Conservation (phyloP, 2,888 invertebrate species). For the Ganaspis brasiliensis region DNA sequence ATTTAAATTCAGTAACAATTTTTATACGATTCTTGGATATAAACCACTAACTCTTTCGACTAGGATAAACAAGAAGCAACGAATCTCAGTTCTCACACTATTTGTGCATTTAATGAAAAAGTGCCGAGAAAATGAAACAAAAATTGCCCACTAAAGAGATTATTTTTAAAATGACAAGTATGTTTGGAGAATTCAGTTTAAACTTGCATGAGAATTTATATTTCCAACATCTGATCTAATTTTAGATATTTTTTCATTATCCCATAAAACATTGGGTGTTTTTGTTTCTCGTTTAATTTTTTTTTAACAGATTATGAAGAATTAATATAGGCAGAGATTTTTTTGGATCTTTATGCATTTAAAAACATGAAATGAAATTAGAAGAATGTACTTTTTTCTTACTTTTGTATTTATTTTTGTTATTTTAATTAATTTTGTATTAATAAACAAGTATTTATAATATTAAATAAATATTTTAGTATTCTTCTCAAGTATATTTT, state of each 20-base stretch:
- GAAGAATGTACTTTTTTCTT: too few species aligned
- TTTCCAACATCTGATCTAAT: background rate
- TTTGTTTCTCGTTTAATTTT: too few species aligned
- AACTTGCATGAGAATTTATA: background rate
- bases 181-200: background rate
- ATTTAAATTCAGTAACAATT: conserved; percentile 16
- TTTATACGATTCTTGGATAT: conserved; percentile 7
- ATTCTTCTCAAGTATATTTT: too few species aligned
- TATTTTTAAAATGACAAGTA: background rate
- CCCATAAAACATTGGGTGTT: background rate
- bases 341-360: too few species aligned
- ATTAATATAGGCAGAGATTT: too few species aligned
- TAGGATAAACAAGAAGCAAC: background rate
- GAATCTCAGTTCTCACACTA: background rate
- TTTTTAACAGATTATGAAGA: background rate
- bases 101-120: background rate
- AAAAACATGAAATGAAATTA: too few species aligned
- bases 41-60: background rate
- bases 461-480: too few species aligned
- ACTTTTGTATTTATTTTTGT: too few species aligned
- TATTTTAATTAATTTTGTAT: too few species aligned
- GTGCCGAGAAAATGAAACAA: background rate
- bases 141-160: background rate
- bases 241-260: background rate
- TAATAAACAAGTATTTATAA: too few species aligned